Evolutionary conservation across 1,140 invertebrate species (phyloP), one percentile per base, ranked within the genome.

Genomic region (Drosophila bifasciata): DNA sequence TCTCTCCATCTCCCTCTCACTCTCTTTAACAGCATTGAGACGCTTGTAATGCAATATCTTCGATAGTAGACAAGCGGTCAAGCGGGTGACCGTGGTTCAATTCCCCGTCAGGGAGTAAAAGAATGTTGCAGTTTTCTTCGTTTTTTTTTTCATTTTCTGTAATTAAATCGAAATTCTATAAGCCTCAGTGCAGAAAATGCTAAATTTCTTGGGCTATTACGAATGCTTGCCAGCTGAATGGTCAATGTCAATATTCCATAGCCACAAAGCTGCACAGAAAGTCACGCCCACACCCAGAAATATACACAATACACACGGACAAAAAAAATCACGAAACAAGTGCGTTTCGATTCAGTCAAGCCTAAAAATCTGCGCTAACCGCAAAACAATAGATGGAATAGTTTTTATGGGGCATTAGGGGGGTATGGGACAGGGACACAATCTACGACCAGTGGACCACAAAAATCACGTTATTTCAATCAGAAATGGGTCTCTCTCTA

Each of bases 391-490:
- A 76, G 75, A 66, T 36, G 51, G 40, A 11, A 36, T 36, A 13
- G 32, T 36, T 36, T 36, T 36, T 36, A 36, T 32, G 32, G 28
- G 28, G 3, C 32, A 11, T 1, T 3, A 11, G 28, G 3, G 28
- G 28, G 28, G 19, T 0, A 2, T 21, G 19, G 19, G 19, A 21
- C 4, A 3, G 2, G 32, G 25, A 39, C 51, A 39, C 51, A 62
- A 57, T 59, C 79, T 50, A 46, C 52, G 60, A 53, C 70, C 62
- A 83, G 51, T 76, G 71, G 64, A 88, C 75, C 83, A 88, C 83
- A 88, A 79, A 88, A 88, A 88, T 83, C 83, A 88, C 78, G 79
- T 88, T 88, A 88, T 88, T 88, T 88, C 79, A 88, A 88, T 88
- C 83, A 73, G 69, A 88, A 88, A 60, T 68, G 62, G 46, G 44